Conservation (phyloP, 2,888 invertebrate genomes). For the Synergus umbraculus region DNA sequence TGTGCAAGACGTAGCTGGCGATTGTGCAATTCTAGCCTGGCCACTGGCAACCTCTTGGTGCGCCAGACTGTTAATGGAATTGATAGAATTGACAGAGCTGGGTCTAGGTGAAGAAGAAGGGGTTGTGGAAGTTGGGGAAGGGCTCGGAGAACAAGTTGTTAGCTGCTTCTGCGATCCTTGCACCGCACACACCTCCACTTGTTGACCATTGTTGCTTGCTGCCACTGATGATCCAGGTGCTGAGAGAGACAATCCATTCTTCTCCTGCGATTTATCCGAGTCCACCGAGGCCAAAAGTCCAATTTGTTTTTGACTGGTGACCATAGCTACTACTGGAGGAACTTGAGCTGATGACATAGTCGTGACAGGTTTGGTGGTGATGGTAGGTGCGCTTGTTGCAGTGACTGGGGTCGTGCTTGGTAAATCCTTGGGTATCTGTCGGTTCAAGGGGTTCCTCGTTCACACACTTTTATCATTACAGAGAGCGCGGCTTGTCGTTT, state of each 20-base stretch:
- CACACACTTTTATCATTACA: slow-evolving; percentile 66
- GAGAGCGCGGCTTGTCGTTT: slow-evolving; percentile 44
- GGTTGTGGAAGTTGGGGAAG: slow-evolving; percentile 71
- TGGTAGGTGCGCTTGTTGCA: slow-evolving; percentile 76
- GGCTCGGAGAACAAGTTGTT: slow-evolving; percentile 75
- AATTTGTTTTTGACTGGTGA: slow-evolving; percentile 71
- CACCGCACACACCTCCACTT: slow-evolving; percentile 78
- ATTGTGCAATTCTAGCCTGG: slow-evolving; percentile 71
- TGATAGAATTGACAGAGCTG: slow-evolving; percentile 70
- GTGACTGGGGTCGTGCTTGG: slow-evolving; percentile 77
- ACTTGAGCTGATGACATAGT: slow-evolving; percentile 70
- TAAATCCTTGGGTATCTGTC: slow-evolving; percentile 81
- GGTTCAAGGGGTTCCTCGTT: slow-evolving; percentile 76
- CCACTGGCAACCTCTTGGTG: slow-evolving; percentile 68
- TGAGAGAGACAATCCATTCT: slow-evolving; percentile 68
- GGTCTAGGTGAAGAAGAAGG: slow-evolving; percentile 74
- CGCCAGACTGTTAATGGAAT: slow-evolving; percentile 70
- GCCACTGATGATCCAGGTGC: slow-evolving; percentile 59
- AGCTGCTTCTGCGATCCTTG: slow-evolving; percentile 77
- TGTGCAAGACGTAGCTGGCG: slow-evolving; percentile 61
- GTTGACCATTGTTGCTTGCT: slow-evolving; percentile 71
- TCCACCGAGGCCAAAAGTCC: slow-evolving; percentile 70
- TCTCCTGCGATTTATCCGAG: slow-evolving; percentile 68
- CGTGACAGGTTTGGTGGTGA: slow-evolving; percentile 73
- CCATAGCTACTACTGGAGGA: slow-evolving; percentile 71